Evolutionary conservation across 64 coral and sea anemone species (phyloP), one percentile per base, ranked within the genome.

Genomic region (Stylophora pistillata): DNA sequence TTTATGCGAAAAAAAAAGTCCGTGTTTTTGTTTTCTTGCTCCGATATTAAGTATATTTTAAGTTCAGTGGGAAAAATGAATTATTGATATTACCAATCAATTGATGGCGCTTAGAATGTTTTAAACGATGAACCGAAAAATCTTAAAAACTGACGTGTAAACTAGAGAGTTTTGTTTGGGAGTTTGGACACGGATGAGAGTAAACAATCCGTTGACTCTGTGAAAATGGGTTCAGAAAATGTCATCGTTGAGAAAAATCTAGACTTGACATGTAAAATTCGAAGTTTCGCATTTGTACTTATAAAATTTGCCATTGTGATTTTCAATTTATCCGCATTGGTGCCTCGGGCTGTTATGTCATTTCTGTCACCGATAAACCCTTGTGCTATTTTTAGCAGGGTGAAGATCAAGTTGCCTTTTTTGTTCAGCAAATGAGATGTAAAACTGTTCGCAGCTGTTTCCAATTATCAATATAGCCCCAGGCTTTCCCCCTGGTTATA

Each of bases 51-150:
- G 18, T 18, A 62, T 9, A 63, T 53, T 66, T 81, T 83, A 53
- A 53, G 68, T 52, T 83, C 13, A 53, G 62, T 52, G 26, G 34
- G 23, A 53, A 53, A 53, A 69, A 28, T 54, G 80, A 69, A 28
- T 84, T 84, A 29, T 84, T 84, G 80, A 70, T 84, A 69, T 9
- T 52, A 70, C 20, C 23, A 21, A 81, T 70, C 20, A 69, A 28
- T 17, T n/a, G 80, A 84, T 55, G 5, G 30, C 20, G 5, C 33
- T 17, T 56, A 25, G 55, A 58, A 37, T 21, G 37, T 63, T 64
- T 82, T 34, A 10, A 13, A 30, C 9, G 7, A 47, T 68, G 23
- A 26, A 68, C 25, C 21, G 1, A n/a, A 68, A 68, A 68, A 68
- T n/a, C 1, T n/a, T 5, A 26, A 21, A 68, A 28, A 7, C 12